Evolutionary conservation across 2,888 invertebrate species (phyloP).

Genomic region (Homarus gammarus): DNA sequence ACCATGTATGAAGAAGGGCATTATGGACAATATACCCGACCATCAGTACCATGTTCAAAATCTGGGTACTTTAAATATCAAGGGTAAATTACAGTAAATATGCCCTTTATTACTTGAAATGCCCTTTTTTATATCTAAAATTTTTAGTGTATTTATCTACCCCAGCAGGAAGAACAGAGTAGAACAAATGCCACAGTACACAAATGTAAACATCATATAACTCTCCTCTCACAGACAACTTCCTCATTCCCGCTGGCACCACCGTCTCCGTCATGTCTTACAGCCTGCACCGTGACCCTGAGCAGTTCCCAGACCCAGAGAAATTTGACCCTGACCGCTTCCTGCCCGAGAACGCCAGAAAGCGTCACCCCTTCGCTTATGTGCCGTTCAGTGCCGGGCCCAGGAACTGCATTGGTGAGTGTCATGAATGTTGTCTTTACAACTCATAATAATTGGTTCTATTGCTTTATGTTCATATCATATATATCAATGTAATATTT

Average conservation of each 20-base stretch:
- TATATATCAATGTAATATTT: not conserved
- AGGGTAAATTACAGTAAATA: too few species aligned
- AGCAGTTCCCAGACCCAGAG: constrained; percentile 81
- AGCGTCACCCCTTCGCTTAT: constrained; percentile 78
- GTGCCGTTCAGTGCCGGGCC: constrained; percentile 77
- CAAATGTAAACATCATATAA: not conserved
- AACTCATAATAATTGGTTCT: not conserved
- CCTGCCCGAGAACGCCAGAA: constrained; percentile 79
- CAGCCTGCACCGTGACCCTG: constrained; percentile 80
- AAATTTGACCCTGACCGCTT: constrained; percentile 82
- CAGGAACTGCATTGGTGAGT: constrained; percentile 76
- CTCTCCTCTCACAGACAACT: constrained; percentile 75
- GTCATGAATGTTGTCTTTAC: too few species aligned
- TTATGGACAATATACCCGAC: too few species aligned
- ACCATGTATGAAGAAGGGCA: too few species aligned
- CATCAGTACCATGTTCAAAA: too few species aligned
- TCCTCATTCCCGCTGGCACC: constrained; percentile 79
- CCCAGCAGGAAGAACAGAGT: not conserved
- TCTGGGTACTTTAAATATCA: too few species aligned
- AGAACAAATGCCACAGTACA: not conserved
- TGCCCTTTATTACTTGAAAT: too few species aligned
- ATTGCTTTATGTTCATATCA: not conserved
- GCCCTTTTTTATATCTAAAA: too few species aligned
- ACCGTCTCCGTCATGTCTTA: constrained; percentile 79
- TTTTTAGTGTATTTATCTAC: not conserved